phyloP scores from a whole-genome alignment of 2,113 vertebrate species.

The Tenrec ecaudatus region DNA sequence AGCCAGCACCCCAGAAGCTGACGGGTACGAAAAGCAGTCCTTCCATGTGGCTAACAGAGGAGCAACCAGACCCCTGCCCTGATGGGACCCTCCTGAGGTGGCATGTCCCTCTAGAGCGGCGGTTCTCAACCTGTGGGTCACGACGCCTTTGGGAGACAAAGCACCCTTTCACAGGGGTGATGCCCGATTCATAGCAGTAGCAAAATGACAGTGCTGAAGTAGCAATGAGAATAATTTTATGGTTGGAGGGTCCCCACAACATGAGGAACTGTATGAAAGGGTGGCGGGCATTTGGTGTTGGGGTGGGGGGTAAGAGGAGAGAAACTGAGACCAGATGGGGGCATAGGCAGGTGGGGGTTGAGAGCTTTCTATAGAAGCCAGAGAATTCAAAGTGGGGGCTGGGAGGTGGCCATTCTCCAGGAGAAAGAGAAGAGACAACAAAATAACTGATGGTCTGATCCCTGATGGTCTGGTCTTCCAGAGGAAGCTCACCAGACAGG shows the following conservation, averaged over 20 bases:
- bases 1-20: neutral
- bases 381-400: conserved; percentile 30
- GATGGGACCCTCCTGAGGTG: no score
- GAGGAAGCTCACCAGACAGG: neutral
- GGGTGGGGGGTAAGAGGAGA: neutral
- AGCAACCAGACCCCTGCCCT: neutral
- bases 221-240: no score
- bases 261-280: no score
- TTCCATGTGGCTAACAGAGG: neutral
- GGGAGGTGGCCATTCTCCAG: conserved; percentile 36
- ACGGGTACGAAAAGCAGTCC: neutral
- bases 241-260: no score
- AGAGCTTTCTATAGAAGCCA: conserved; percentile 33
- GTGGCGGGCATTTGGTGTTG: neutral
- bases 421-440: neutral
- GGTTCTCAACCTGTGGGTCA: no score
- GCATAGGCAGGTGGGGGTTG: neutral
- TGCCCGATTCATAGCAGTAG: no score
- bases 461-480: neutral
- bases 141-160: no score
- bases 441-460: neutral
- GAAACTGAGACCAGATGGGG: neutral
- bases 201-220: no score
- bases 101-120: no score
- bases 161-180: no score